Conservation (phyloP, 2,113 vertebrate genomes). For the Porphyrio hochstetteri region DNA sequence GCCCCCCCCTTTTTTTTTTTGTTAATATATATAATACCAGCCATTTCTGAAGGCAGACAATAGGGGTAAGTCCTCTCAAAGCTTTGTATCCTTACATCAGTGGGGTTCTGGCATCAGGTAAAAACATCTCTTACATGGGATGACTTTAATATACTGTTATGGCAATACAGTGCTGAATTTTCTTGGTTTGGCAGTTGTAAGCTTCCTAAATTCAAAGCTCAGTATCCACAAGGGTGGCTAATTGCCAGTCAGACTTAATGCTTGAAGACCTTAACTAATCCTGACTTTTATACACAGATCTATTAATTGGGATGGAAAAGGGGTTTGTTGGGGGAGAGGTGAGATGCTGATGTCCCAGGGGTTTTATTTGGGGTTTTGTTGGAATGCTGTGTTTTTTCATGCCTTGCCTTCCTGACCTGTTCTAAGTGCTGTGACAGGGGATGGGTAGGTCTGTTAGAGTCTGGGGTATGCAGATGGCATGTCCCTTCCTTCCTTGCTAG, state of each 20-base stretch:
- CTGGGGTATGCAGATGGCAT: not conserved
- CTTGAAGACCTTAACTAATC: not conserved
- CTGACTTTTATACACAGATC: not conserved
- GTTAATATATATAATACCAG: not conserved
- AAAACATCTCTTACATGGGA: not conserved
- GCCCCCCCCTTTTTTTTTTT: rapidly evolving
- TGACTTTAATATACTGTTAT: not conserved
- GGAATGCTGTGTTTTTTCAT: not conserved
- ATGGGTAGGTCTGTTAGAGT: not conserved
- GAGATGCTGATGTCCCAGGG: not conserved
- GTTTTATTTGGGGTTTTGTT: not conserved
- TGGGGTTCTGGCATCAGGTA: not conserved
- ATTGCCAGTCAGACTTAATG: not conserved
- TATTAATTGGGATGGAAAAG: not conserved
- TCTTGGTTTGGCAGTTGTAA: not conserved
- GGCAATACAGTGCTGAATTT: not conserved
- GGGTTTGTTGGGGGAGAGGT: not conserved
- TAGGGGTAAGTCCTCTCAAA: not conserved
- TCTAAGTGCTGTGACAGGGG: not conserved
- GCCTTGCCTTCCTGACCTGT: not conserved
- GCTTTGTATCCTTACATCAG: not conserved
- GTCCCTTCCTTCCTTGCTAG: not conserved
- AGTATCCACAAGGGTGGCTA: not conserved
- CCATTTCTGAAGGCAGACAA: not conserved
- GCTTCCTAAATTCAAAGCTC: not conserved